Percentiles rank a stretch among this genome's conserved stretches.
Evolutionary conservation across 2,888 invertebrate genomes (phyloP).

Genomic region (Acanthosepion lycidas): DNA sequence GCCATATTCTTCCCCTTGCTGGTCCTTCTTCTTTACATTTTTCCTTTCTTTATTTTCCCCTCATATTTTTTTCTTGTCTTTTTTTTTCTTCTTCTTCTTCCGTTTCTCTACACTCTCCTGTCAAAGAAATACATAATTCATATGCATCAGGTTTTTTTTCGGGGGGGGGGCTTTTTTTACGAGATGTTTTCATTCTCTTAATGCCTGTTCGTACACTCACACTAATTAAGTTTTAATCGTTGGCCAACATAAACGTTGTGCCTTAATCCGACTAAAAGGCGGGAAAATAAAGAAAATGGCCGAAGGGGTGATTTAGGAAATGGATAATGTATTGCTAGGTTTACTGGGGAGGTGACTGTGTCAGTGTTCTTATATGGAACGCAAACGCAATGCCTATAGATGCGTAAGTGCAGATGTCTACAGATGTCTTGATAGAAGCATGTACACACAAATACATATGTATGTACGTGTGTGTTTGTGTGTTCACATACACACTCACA

Average conservation of each 20-base stretch:
- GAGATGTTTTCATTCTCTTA: constrained; percentile 14
- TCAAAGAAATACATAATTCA: neutral
- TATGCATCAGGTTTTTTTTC: neutral
- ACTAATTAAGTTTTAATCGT: constrained; percentile 1
- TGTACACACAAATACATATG: neutral
- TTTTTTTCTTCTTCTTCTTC: too few relatives aligned
- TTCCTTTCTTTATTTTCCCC: too few relatives aligned
- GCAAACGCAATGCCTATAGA: too few relatives aligned
- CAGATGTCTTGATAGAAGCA: neutral
- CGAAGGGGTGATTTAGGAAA: neutral
- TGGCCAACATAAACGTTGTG: neutral
- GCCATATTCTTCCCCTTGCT: too few relatives aligned
- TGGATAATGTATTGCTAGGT: neutral
- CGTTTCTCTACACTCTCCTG: neutral
- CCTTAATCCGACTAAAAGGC: neutral
- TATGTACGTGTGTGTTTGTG: neutral
- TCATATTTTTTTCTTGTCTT: too few relatives aligned
- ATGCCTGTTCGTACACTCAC: neutral
- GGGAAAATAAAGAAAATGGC: constrained; percentile 33
- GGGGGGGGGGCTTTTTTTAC: neutral
- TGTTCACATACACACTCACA: too few relatives aligned
- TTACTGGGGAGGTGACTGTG: neutral
- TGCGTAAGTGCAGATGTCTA: neutral
- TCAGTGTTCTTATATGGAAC: neutral
- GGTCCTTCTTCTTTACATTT: too few relatives aligned